phyloP scores from a whole-genome alignment of 2,888 invertebrate genomes.

The Diplolepis rosae region DNA sequence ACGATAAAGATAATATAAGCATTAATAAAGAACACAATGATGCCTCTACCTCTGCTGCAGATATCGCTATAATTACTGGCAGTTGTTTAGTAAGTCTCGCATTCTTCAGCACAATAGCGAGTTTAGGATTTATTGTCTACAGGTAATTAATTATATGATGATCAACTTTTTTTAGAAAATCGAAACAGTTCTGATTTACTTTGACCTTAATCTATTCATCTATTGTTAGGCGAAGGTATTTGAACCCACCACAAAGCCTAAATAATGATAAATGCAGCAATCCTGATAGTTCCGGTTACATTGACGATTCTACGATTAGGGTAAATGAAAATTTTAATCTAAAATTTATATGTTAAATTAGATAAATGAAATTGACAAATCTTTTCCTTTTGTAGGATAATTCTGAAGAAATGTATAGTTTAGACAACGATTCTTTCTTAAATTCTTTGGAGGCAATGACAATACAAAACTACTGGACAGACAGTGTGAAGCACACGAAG shows the following conservation, averaged over 20 bases:
- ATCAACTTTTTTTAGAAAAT: constrained; percentile 29
- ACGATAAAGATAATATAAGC: constrained; percentile 44
- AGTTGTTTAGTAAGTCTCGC: constrained; percentile 67
- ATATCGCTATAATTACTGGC: constrained; percentile 69
- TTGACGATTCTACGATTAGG: constrained; percentile 89
- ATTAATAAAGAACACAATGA: constrained; percentile 43
- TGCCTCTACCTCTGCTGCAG: constrained; percentile 55
- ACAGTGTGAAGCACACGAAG: constrained; percentile 92
- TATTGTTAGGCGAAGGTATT: constrained; percentile 82
- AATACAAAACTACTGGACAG: constrained; percentile 95
- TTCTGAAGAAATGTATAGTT: constrained; percentile 94
- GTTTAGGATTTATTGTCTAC: constrained; percentile 70
- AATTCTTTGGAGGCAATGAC: constrained; percentile 96
- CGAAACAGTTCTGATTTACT: not conserved
- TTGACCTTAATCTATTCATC: no score
- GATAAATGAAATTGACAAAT: constrained; percentile 13
- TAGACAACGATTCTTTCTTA: constrained; percentile 95
- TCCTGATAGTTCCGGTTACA: constrained; percentile 90
- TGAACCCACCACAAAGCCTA: constrained; percentile 88
- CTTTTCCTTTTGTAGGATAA: constrained; percentile 82
- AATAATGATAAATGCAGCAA: constrained; percentile 86
- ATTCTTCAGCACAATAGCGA: constrained; percentile 66
- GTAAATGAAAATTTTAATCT: constrained; percentile 75
- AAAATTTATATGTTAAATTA: not conserved
- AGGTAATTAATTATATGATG: constrained; percentile 56